These are phyloP conservation scores for Nymphicus hollandicus DNA, from an alignment of 2,113 vertebrate genomes.

Conservation along the genomic window DNA sequence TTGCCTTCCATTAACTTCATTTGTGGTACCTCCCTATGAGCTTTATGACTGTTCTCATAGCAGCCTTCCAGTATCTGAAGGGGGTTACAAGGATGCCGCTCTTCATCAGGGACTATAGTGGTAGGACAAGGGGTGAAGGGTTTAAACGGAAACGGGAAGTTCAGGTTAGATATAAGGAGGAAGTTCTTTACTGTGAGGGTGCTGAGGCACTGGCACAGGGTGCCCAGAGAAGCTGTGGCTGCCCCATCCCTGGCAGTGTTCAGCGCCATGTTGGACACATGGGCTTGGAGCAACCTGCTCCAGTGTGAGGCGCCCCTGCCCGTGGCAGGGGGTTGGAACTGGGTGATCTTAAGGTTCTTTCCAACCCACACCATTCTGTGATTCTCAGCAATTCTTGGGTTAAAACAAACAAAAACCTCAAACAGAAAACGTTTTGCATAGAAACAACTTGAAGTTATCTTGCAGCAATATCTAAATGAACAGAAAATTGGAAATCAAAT, in stretches of 20 bases:
- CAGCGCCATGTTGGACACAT: not conserved
- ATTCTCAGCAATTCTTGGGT: not conserved
- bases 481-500: not conserved
- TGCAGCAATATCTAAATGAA: not conserved
- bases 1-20: not conserved
- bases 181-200: not conserved
- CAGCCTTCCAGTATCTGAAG: not conserved
- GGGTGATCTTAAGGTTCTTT: not conserved
- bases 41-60: not conserved
- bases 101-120: not conserved
- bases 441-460: not conserved
- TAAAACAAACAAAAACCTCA: not conserved
- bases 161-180: not conserved
- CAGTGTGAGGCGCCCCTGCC: not conserved
- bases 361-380: not conserved
- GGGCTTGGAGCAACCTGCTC: too few relatives aligned
- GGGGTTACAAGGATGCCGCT: not conserved
- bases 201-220: not conserved
- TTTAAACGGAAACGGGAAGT: not conserved
- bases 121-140: not conserved
- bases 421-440: not conserved
- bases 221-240: not conserved
- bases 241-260: not conserved
- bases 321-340: not conserved
- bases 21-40: not conserved